Percentiles rank a stretch among this genome's conserved stretches.
phyloP scores from a whole-genome alignment of 2,888 invertebrate species.

The Neoaliturus tenellus region DNA sequence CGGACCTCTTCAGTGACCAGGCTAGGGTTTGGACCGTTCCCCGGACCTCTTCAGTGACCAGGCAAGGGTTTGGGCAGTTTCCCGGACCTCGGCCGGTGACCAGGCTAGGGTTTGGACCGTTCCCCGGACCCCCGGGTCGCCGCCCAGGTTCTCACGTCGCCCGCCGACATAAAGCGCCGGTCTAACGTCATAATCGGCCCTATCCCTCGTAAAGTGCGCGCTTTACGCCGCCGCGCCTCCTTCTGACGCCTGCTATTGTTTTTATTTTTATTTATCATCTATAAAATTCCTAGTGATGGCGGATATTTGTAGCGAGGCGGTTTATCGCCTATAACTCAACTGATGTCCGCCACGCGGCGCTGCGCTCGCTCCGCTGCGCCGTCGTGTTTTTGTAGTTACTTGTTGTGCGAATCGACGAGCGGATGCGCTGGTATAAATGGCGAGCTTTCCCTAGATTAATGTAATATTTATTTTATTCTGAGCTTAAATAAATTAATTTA shows the following conservation, averaged over 20 bases:
- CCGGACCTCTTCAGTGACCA: too few species aligned
- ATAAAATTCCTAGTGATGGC: conserved; percentile 44
- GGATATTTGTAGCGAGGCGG: neutral
- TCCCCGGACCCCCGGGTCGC: neutral
- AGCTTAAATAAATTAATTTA: too few species aligned
- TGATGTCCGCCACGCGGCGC: neutral
- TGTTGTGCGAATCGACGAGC: too few species aligned
- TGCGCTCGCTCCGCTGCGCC: neutral
- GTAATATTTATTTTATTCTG: too few species aligned
- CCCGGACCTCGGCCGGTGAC: too few species aligned
- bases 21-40: too few species aligned
- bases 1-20: too few species aligned
- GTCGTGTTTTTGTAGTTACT: neutral
- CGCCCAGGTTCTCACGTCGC: neutral
- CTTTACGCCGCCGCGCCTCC: conserved; percentile 40
- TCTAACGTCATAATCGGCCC: neutral
- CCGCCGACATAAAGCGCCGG: conserved; percentile 9
- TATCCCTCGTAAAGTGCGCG: neutral
- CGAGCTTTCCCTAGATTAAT: too few species aligned
- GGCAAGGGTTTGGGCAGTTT: too few species aligned
- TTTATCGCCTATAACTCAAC: neutral
- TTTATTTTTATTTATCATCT: conserved; percentile 50
- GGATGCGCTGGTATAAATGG: too few species aligned
- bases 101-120: neutral
- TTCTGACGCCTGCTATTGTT: conserved; percentile 46